A percentile compares a stretch with the other conserved stretches of the same genome.
phyloP scores from a whole-genome alignment of 2,888 invertebrate species.

The Teleogryllus oceanicus region DNA sequence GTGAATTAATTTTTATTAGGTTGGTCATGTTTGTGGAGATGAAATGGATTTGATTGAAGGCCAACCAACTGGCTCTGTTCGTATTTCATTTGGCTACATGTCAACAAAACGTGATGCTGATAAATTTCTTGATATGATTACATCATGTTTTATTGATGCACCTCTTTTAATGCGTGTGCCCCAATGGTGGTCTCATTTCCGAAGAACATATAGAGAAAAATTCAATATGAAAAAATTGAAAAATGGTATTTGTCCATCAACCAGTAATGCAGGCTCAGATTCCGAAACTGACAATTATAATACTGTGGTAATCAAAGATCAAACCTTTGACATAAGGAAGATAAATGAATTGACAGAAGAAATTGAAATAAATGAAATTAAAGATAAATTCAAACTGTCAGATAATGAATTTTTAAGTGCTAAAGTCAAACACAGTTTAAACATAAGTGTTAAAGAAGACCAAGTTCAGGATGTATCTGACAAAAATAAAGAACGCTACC shows the following conservation, averaged over 20 bases:
- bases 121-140: conserved; percentile 68
- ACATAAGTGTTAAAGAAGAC: conserved; percentile 32
- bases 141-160: conserved; percentile 65
- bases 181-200: conserved; percentile 40
- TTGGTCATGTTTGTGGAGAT: conserved; percentile 91
- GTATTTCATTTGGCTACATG: conserved; percentile 91
- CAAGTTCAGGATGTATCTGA: conserved; percentile 9
- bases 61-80: conserved; percentile 84
- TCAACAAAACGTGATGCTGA: conserved; percentile 71
- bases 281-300: neutral
- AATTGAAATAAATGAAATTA: no score
- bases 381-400: neutral
- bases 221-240: conserved; percentile 28
- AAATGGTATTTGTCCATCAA: neutral
- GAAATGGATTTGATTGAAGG: conserved; percentile 80
- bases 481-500: conserved; percentile 30
- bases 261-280: neutral
- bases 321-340: neutral
- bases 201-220: conserved; percentile 29
- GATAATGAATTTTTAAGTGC: neutral
- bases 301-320: neutral
- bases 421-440: conserved; percentile 26
- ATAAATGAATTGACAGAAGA: neutral
- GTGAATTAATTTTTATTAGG: conserved; percentile 46
- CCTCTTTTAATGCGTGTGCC: conserved; percentile 48